Percentiles rank a stretch among this genome's conserved stretches.
Evolutionary conservation across 2,797 vertebrate genomes (phyloP).

Genomic region (Leuciscus waleckii): DNA sequence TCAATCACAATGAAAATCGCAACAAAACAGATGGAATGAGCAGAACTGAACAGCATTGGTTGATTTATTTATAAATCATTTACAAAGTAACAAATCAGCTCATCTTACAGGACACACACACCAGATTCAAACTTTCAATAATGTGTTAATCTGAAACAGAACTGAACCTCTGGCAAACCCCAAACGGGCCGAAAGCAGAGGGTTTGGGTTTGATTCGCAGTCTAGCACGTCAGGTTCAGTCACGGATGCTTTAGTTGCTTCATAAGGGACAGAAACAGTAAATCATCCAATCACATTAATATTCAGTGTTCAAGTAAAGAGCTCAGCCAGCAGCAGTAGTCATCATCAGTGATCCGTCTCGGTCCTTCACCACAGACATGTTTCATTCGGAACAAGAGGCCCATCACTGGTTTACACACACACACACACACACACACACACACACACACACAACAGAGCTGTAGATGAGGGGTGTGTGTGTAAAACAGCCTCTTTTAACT

Average conservation of each 20-base stretch:
- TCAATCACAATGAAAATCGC: not conserved
- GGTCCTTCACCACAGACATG: not conserved
- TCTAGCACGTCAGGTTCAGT: not conserved
- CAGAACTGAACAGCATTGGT: constrained; percentile 3
- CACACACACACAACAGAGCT: not conserved
- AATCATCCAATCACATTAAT: not conserved
- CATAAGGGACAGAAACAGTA: not conserved
- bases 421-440: not conserved
- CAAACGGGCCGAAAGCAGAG: not conserved
- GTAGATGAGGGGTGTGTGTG: too few species aligned
- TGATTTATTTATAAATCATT: constrained; percentile 51
- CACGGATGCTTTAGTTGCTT: not conserved
- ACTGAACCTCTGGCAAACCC: not conserved
- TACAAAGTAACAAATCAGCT: constrained; percentile 46
- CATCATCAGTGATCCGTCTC: constrained; percentile 7
- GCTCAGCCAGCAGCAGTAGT: constrained; percentile 40
- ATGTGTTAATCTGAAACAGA: not conserved
- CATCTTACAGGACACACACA: not conserved
- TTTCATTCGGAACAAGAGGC: not conserved
- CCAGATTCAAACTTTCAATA: not conserved
- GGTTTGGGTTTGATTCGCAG: not conserved
- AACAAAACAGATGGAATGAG: not conserved
- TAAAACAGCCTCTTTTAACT: not conserved
- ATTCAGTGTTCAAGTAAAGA: constrained; percentile 39
- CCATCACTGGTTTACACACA: not conserved